Conservation (phyloP, 1,140 invertebrate genomes). For the Drosophila ogumai region DNA sequence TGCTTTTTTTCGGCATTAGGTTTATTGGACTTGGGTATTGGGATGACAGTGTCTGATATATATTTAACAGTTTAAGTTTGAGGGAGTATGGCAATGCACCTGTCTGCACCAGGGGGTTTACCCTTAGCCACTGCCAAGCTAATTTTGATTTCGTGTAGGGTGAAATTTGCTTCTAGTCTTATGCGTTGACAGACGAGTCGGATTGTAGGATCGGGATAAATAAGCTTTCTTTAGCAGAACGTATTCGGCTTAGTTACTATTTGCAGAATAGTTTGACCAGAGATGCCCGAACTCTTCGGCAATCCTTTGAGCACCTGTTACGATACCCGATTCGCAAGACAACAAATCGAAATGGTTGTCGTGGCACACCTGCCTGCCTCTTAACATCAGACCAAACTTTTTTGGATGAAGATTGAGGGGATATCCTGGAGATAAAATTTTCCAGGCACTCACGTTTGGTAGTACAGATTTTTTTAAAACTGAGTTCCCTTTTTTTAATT, state of each 20-base stretch:
- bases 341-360: neutral
- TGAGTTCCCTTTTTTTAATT: too few species aligned
- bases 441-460: neutral
- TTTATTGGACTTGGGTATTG: slow-evolving; percentile 4
- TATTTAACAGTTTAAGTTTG: neutral
- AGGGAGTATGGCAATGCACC: neutral
- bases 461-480: neutral
- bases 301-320: neutral
- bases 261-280: neutral
- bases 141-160: neutral
- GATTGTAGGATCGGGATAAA: neutral
- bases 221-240: neutral
- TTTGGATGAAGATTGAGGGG: neutral
- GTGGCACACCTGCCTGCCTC: neutral
- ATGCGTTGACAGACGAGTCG: neutral
- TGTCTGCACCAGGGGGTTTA: neutral
- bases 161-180: neutral
- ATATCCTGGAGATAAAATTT: neutral
- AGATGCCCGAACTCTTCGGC: neutral
- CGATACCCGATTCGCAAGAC: neutral
- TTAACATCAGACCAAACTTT: neutral
- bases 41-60: neutral
- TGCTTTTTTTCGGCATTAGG: neutral
- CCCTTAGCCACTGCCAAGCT: neutral
- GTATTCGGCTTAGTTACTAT: too few species aligned